Evolutionary conservation across 2,888 invertebrate genomes (phyloP).

Genomic region (Andricus curvator): DNA sequence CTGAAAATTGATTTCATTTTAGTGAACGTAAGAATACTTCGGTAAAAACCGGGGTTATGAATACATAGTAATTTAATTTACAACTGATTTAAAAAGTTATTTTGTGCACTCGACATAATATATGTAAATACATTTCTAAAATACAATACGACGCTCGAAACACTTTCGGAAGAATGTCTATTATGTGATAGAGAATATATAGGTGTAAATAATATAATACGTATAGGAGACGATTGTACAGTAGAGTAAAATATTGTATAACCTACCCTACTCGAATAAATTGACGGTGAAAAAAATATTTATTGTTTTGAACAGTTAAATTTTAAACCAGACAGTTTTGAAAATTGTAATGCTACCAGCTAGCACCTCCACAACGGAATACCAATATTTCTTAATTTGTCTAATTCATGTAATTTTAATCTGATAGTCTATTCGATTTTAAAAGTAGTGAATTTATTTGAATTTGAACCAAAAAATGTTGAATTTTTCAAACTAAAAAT

Average conservation of each 20-base stretch:
- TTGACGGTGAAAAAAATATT: conserved; percentile 8
- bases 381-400: too few species aligned
- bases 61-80: neutral
- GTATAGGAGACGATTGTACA: conserved; percentile 65
- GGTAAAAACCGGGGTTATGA: neutral
- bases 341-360: too few species aligned
- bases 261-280: conserved; percentile 22
- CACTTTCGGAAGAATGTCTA: conserved; percentile 20
- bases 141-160: conserved; percentile 7
- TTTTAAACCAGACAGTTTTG: too few species aligned
- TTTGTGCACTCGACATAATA: neutral
- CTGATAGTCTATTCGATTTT: too few species aligned
- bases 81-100: neutral
- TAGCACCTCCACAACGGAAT: too few species aligned
- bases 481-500: too few species aligned
- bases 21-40: neutral
- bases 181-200: conserved; percentile 27
- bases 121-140: conserved; percentile 16
- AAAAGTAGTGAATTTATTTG: too few species aligned
- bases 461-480: too few species aligned
- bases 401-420: too few species aligned
- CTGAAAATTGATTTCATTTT: neutral
- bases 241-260: conserved; percentile 64
- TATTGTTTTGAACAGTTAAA: too few species aligned
- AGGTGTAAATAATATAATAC: conserved; percentile 33